A percentile compares a stretch with the other conserved stretches of the same genome.
These are phyloP conservation scores for Aspiorhynchus laticeps DNA, from an alignment of 2,113 vertebrate species.

Conservation along the genomic window DNA sequence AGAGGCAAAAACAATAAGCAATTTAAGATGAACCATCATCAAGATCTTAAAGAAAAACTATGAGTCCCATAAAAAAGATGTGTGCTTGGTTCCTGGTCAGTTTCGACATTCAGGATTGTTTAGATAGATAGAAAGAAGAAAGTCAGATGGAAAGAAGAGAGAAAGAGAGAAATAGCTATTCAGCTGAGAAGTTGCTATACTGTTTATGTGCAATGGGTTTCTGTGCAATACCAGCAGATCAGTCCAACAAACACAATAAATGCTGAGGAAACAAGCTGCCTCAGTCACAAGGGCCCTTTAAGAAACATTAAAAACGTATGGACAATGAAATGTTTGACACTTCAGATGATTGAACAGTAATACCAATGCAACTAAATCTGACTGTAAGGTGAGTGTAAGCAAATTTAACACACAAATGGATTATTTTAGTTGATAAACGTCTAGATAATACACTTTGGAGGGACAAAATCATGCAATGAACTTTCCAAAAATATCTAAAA, in stretches of 20 bases:
- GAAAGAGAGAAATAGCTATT: constrained; percentile 3
- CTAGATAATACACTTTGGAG: constrained; percentile 30
- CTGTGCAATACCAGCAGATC: constrained; percentile 61
- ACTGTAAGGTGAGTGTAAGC: neutral
- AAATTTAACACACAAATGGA: constrained; percentile 26
- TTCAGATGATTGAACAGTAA: constrained; percentile 9
- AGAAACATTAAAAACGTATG: neutral
- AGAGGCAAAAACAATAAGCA: constrained; percentile 63
- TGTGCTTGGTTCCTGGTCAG: constrained; percentile 72
- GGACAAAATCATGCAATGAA: constrained; percentile 43
- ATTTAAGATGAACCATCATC: constrained; percentile 53
- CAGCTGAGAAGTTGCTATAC: constrained; percentile 41
- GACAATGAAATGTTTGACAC: neutral
- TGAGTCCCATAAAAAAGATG: constrained; percentile 51
- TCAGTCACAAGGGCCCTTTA: constrained; percentile 48
- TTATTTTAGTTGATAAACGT: constrained; percentile 6
- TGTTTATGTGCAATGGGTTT: constrained; percentile 52
- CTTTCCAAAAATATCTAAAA: constrained; percentile 11
- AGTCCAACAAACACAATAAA: constrained; percentile 1
- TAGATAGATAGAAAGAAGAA: constrained; percentile 6
- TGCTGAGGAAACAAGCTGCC: constrained; percentile 35
- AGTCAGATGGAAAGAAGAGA: neutral
- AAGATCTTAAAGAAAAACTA: constrained; percentile 51
- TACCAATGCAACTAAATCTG: neutral
- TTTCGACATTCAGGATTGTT: constrained; percentile 45